Conservation (phyloP, 2,888 invertebrate genomes). For the Tridacna crocea region DNA sequence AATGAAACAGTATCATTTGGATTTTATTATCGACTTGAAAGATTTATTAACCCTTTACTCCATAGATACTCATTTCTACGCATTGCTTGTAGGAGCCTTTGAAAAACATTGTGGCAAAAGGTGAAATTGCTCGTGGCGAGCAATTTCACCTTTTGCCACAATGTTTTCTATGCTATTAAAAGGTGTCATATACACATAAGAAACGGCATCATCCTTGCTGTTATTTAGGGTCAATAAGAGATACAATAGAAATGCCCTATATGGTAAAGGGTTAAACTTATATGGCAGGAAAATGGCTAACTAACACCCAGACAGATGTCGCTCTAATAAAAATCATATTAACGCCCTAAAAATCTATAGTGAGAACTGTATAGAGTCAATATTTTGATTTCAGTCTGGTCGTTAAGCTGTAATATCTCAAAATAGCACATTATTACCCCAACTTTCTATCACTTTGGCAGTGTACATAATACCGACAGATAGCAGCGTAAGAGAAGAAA, state of each 20-base stretch:
- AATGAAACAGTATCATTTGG: too few relatives aligned
- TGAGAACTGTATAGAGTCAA: constrained; percentile 1
- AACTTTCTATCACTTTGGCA: neutral
- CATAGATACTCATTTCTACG: too few relatives aligned
- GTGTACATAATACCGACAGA: neutral
- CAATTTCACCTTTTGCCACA: constrained; percentile 2
- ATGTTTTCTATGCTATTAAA: neutral
- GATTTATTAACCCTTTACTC: too few relatives aligned
- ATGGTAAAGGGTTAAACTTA: neutral
- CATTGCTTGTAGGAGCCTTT: too few relatives aligned
- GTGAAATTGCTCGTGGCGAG: neutral
- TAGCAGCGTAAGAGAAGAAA: too few relatives aligned
- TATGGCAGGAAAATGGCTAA: neutral
- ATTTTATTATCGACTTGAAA: too few relatives aligned
- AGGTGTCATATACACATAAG: neutral
- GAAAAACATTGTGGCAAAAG: constrained; percentile 5
- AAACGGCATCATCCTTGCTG: too few relatives aligned
- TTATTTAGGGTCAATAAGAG: too few relatives aligned
- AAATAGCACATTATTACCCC: neutral
- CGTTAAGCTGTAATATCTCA: neutral
- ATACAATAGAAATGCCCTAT: too few relatives aligned
- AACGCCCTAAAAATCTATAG: constrained; percentile 9
- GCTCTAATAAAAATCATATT: constrained; percentile 8
- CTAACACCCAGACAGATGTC: constrained; percentile 10
- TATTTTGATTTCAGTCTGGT: neutral